Percentiles rank a stretch among this genome's conserved stretches.
Evolutionary conservation across 2,888 invertebrate genomes (phyloP).

Genomic region (Cinara cedri): DNA sequence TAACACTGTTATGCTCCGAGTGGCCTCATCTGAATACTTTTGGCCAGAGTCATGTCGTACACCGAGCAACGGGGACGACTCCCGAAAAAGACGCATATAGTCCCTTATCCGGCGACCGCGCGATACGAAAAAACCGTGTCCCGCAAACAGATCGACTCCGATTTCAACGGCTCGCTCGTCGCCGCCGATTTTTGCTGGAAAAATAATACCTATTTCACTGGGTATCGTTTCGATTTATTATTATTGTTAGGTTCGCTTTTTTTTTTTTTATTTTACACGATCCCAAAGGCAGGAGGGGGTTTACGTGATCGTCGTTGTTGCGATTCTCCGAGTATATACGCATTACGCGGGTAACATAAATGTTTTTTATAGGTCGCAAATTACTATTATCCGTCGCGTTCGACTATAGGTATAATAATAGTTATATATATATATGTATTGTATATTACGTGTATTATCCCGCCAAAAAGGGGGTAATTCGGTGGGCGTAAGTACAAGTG

Average conservation of each 20-base stretch:
- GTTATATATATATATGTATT: background rate
- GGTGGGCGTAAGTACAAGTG: conserved; percentile 45
- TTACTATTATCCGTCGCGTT: conserved; percentile 37
- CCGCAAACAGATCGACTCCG: too few species aligned
- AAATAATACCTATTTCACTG: too few species aligned
- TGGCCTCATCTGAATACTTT: too few species aligned
- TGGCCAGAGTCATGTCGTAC: too few species aligned
- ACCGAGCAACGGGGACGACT: too few species aligned
- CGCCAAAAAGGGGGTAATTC: conserved; percentile 36
- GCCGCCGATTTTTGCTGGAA: too few species aligned
- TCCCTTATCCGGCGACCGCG: too few species aligned
- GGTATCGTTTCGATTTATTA: too few species aligned
- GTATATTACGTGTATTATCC: background rate
- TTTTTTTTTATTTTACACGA: background rate
- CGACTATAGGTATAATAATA: background rate
- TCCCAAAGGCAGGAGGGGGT: background rate
- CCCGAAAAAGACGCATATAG: too few species aligned
- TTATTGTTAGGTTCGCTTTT: background rate
- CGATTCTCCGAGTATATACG: background rate
- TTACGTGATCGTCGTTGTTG: background rate
- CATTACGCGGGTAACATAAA: conserved; percentile 28
- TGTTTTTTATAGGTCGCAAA: conserved; percentile 42
- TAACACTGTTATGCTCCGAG: too few species aligned
- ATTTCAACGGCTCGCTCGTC: too few species aligned
- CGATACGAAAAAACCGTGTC: too few species aligned